Evolutionary conservation across 2,797 vertebrate genomes (phyloP), one percentile per base, ranked within the genome.

Genomic region (Staurois parvus): DNA sequence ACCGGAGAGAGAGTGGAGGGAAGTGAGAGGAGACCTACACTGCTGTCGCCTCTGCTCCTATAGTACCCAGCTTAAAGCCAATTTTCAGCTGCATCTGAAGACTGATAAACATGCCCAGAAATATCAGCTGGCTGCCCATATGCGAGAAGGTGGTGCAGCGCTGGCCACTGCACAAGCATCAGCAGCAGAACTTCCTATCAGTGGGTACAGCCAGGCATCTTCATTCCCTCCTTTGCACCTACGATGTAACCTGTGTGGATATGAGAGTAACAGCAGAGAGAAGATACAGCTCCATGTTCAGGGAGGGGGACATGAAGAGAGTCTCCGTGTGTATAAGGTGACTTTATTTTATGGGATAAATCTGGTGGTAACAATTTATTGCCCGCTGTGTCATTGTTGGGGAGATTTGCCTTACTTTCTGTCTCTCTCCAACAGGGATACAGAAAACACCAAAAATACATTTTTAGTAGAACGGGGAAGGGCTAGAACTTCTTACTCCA

Each of bases 61-160:
- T 0, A 89, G 92, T 70, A 94, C 93, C 79, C 93, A 92, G 79
- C 91, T 94, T 69, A 93, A 93, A 81, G 93, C 93, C 85, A 94
- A 94, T 89, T 93, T 94, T 83, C 93, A 93, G 0, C 91, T 94
- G 29, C 93, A 94, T 75, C 90, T 93, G 79, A 92, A 93, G 88
- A 93, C 93, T 0, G 93, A 93, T 88, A 94, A 93, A 73, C 93
- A 94, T 0, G 89, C 92, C 45, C 91, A 92, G 87, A 93, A 93
- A 70, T 94, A 92, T 87, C 93, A 94, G 85, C 89, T 93, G 64
- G 92, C 89, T 0, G 93, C 93, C 66, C 93, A 93, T 85, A 87
- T 93, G 84, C 87, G 93, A 29, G 92, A 94, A 83, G 92, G 92
- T n/a, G 89, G 91, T 0, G 89, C 88, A 56, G 77, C 85, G 4